Evolutionary conservation across 2,113 vertebrate species (phyloP).

Genomic region (Megatriorchis doriae): DNA sequence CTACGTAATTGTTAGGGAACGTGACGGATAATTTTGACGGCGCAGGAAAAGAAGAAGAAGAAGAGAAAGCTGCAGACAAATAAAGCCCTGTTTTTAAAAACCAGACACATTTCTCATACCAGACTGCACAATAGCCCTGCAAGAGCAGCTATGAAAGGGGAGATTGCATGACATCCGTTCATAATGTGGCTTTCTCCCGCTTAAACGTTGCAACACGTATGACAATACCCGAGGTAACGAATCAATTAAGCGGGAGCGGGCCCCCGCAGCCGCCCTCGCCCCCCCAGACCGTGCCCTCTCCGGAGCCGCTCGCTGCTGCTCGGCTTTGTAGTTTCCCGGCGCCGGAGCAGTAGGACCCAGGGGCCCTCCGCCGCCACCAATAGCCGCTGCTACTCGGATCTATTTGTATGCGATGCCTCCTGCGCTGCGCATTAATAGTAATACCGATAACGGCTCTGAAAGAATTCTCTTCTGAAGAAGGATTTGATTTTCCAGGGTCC

Average conservation of each 20-base stretch:
- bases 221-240: conserved; percentile 63
- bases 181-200: neutral
- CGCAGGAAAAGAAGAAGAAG: too few relatives aligned
- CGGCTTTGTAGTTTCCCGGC: conserved; percentile 61
- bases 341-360: conserved; percentile 87
- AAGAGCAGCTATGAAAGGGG: conserved; percentile 14
- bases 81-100: neutral
- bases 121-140: neutral
- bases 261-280: neutral
- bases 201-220: conserved; percentile 34
- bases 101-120: neutral
- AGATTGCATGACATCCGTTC: conserved; percentile 28
- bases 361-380: conserved; percentile 75
- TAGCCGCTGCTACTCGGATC: conserved; percentile 75
- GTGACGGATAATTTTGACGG: neutral
- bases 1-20: neutral
- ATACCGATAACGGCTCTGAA: conserved; percentile 70
- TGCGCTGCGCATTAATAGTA: conserved; percentile 75
- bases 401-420: conserved; percentile 81
- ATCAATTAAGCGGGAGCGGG: conserved; percentile 58
- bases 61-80: neutral
- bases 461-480: conserved; percentile 73
- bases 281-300: conserved; percentile 13
- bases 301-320: conserved; percentile 39
- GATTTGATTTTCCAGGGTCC: conserved; percentile 71